phyloP scores from a whole-genome alignment of 2,797 vertebrate genomes.

The Lagodon rhomboides region DNA sequence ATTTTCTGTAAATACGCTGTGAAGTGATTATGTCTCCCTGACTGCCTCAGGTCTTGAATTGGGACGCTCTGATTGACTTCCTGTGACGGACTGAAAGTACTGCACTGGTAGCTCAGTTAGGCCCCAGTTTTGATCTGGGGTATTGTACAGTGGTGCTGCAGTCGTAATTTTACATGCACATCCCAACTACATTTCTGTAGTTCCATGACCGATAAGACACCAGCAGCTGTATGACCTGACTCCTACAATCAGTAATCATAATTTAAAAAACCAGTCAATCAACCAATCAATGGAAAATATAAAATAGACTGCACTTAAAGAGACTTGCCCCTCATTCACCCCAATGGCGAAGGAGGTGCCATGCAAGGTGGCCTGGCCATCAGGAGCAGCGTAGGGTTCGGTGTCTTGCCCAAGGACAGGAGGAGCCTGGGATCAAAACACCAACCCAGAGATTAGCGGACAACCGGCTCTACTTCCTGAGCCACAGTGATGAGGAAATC shows the following conservation, averaged over 20 bases:
- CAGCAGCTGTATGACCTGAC: slow-evolving; percentile 19
- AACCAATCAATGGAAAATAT: not conserved
- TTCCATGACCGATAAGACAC: slow-evolving; percentile 28
- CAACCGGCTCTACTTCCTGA: not conserved
- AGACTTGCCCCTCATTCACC: not conserved
- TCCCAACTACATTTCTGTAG: slow-evolving; percentile 22
- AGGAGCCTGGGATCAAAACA: not conserved
- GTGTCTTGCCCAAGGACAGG: not conserved
- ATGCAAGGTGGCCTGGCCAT: not conserved
- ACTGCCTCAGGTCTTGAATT: not conserved
- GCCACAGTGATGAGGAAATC: not conserved
- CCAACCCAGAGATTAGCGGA: not conserved
- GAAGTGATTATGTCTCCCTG: slow-evolving; percentile 21
- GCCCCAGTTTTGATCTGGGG: slow-evolving; percentile 4
- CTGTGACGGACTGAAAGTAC: slow-evolving; percentile 14
- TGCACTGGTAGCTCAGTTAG: not conserved
- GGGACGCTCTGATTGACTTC: not conserved
- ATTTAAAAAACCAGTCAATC: slow-evolving; percentile 9
- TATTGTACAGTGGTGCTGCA: slow-evolving; percentile 8
- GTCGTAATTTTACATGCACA: slow-evolving; percentile 25
- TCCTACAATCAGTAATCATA: slow-evolving; percentile 22
- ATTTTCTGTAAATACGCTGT: slow-evolving; percentile 30
- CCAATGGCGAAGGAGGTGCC: not conserved
- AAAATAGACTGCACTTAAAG: not conserved
- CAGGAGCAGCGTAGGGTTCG: not conserved